Evolutionary conservation across 2,113 vertebrate species (phyloP).

Genomic region (Cyanocitta stelleri): DNA sequence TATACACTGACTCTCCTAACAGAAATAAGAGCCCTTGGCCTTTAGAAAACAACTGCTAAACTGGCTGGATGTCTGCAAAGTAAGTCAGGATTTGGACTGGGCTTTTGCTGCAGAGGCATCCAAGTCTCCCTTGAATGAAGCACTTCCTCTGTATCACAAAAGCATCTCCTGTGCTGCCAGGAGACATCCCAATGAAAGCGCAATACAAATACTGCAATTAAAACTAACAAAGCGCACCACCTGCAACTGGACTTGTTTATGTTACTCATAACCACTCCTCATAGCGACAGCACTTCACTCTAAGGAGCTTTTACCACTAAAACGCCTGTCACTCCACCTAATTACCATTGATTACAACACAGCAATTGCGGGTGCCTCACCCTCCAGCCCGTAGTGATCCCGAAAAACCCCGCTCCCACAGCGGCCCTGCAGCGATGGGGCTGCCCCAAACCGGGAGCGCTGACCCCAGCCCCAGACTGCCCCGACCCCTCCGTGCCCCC

Average conservation of each 20-base stretch:
- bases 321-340: neutral
- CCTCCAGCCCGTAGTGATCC: fast-evolving
- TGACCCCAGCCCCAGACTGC: neutral
- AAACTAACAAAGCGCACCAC: neutral
- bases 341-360: neutral
- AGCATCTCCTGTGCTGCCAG: neutral
- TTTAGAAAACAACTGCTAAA: neutral
- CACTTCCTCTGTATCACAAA: neutral
- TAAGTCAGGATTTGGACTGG: neutral
- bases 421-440: neutral
- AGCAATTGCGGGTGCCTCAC: neutral
- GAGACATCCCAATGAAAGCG: neutral
- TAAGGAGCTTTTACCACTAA: neutral
- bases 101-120: neutral
- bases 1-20: fast-evolving
- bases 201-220: neutral
- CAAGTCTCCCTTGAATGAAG: neutral
- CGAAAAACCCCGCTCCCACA: neutral
- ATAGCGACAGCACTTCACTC: neutral
- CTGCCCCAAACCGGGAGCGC: neutral
- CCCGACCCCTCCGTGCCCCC: neutral
- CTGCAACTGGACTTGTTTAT: fast-evolving
- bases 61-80: neutral
- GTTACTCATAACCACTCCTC: neutral
- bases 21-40: fast-evolving